Evolutionary conservation across 1,140 invertebrate species (phyloP), one percentile per base, ranked within the genome.

Genomic region (Pachypsylla venusta): DNA sequence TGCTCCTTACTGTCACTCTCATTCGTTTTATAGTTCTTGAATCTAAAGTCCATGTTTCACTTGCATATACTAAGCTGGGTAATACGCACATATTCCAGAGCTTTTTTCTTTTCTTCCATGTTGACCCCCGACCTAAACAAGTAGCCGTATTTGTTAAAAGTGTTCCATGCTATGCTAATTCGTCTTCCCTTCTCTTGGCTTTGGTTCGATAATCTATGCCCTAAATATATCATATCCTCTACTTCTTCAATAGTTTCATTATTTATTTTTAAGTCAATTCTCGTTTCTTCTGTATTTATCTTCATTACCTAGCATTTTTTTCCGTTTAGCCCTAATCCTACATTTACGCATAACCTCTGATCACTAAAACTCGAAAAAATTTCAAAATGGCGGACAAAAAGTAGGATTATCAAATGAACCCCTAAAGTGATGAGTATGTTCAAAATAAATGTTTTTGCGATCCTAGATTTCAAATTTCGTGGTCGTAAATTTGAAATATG

Each of bases 11-110:
- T 35, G 30, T 2, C 25, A 16, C 1, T 48, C 39, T 26, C 25
- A 60, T 2, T 53, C 54, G 56, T 2, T 62, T 60, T n/a, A 25
- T 24, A 1, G 25, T 2, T 22, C 19, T 57, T 39, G 25, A 24
- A 19, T 54, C 59, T 2, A 62, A 25, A 25, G 57, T 56, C 61
- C 58, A 60, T 20, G 57, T 59, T 62, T 59, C 53, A 27, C 39
- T 22, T 30, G 57, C 61, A 58, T 62, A 62, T 26, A 53, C 35
- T 19, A 62, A 14, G 13, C 35, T 19, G 1, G 61, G 61, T 27
- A 60, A 35, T 20, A 48, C 2, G 22, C 53, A 40, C 19, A 62
- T 27, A 7, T 30, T 48, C 58, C 61, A 60, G 40, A 56, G 30
- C 30, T 35, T 35, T 35, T 35, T 16, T 16, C 16, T 35, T 35